Conservation (phyloP, 2,113 vertebrate genomes). For the Leucosticte australis region DNA sequence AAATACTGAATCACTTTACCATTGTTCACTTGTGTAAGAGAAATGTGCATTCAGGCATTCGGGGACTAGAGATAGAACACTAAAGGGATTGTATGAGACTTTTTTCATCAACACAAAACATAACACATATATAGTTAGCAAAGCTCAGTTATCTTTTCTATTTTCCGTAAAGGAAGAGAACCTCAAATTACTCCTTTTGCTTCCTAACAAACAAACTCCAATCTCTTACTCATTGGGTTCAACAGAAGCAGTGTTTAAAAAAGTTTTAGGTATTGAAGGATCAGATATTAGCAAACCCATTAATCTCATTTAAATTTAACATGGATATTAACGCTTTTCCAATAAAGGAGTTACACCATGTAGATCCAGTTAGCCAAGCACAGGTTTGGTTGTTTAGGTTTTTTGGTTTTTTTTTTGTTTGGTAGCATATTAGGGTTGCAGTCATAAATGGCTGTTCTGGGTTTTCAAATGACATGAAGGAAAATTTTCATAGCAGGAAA, state of each 20-base stretch:
- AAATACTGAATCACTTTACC: conserved; percentile 7
- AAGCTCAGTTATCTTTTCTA: background rate
- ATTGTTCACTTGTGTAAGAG: background rate
- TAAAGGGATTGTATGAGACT: background rate
- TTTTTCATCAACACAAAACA: background rate
- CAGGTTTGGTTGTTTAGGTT: background rate
- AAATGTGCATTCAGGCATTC: background rate
- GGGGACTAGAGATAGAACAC: background rate
- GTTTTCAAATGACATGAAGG: background rate
- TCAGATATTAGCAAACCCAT: background rate
- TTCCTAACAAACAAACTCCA: background rate
- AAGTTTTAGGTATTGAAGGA: background rate
- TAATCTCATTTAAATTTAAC: background rate
- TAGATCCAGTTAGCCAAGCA: background rate
- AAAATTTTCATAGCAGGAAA: conserved; percentile 37
- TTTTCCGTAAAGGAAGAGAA: background rate
- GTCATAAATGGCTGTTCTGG: background rate
- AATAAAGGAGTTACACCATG: background rate
- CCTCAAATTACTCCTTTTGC: background rate
- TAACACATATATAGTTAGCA: background rate
- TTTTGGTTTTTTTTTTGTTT: background rate
- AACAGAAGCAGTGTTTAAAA: background rate
- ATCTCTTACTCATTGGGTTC: background rate
- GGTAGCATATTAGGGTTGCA: background rate
- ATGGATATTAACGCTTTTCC: background rate